Percentiles rank a stretch among this genome's conserved stretches.
Evolutionary conservation across 2,888 invertebrate genomes (phyloP).

Genomic region (Uropetala carovei): DNA sequence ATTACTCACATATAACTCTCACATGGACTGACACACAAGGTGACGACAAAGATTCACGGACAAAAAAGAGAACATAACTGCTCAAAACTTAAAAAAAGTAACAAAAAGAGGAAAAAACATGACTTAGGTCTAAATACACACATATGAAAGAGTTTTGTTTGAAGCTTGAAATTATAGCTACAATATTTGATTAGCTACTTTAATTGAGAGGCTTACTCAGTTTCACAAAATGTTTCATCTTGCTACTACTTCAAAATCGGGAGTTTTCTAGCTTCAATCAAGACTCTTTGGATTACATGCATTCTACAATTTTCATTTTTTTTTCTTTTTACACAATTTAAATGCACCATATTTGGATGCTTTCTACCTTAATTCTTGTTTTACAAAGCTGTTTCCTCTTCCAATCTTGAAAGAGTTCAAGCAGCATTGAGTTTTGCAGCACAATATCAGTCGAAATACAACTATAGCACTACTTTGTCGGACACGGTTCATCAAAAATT

Average conservation of each 20-base stretch:
- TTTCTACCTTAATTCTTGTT: slow-evolving; percentile 46
- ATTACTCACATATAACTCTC: slow-evolving; percentile 60
- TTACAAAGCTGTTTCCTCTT: slow-evolving; percentile 60
- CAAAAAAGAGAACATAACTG: slow-evolving; percentile 58
- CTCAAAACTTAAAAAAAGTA: slow-evolving; percentile 63
- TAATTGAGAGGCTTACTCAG: slow-evolving; percentile 31
- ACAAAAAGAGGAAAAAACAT: slow-evolving; percentile 63
- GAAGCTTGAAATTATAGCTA: slow-evolving; percentile 48
- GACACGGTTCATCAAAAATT: slow-evolving; percentile 65
- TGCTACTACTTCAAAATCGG: slow-evolving; percentile 34
- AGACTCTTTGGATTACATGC: slow-evolving; percentile 59
- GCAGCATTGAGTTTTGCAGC: slow-evolving; percentile 59
- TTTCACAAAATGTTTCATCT: slow-evolving; percentile 36
- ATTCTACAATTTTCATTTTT: slow-evolving; percentile 56
- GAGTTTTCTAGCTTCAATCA: slow-evolving; percentile 58
- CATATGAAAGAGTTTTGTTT: slow-evolving; percentile 64
- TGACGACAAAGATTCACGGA: slow-evolving; percentile 65
- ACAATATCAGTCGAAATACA: slow-evolving; percentile 62
- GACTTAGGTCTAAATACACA: slow-evolving; percentile 65
- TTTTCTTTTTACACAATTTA: slow-evolving; percentile 65
- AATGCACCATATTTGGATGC: slow-evolving; percentile 62
- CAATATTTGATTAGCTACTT: slow-evolving; percentile 26
- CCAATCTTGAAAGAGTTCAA: slow-evolving; percentile 50
- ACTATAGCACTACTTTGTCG: slow-evolving; percentile 54
- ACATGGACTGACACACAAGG: slow-evolving; percentile 65